A percentile compares a stretch with the other conserved stretches of the same genome.
These are phyloP conservation scores for Lordiphosa mommai DNA, from an alignment of 1,140 invertebrate genomes.

Conservation along the genomic window DNA sequence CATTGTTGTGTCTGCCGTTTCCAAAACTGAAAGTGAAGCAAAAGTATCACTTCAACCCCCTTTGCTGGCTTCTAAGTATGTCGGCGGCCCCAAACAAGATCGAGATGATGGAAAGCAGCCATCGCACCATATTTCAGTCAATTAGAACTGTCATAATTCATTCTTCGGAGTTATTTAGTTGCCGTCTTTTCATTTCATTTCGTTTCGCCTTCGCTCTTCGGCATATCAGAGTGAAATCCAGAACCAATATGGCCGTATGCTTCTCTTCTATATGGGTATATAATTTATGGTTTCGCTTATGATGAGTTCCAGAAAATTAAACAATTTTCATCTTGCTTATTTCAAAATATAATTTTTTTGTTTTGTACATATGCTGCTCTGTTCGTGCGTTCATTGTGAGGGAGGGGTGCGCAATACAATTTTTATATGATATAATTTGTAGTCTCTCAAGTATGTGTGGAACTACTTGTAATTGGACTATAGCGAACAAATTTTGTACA, in stretches of 20 bases:
- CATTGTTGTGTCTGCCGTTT: conserved; percentile 29
- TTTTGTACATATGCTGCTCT: background rate
- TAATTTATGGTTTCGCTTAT: conserved; percentile 73
- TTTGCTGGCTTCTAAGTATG: background rate
- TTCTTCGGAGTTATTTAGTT: conserved; percentile 78
- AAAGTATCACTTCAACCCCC: conserved; percentile 45
- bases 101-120: conserved; percentile 72
- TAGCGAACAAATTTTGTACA: too few species aligned
- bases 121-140: conserved; percentile 79
- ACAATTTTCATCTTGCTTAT: conserved; percentile 50
- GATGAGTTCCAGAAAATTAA: conserved; percentile 79
- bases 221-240: conserved; percentile 1
- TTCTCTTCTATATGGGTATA: conserved; percentile 31
- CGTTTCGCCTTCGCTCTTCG: conserved; percentile 1
- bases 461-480: background rate
- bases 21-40: conserved; percentile 63
- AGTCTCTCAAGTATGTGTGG: conserved; percentile 15
- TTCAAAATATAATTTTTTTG: conserved; percentile 38
- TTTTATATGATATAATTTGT: conserved; percentile 39
- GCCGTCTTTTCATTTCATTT: conserved; percentile 16
- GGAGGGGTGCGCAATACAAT: conserved; percentile 18
- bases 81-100: conserved; percentile 23
- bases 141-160: conserved; percentile 80
- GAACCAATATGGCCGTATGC: conserved; percentile 14
- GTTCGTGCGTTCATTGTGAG: background rate